phyloP scores from a whole-genome alignment of 2,888 invertebrate genomes.

The Pseudeuparius sepicola region DNA sequence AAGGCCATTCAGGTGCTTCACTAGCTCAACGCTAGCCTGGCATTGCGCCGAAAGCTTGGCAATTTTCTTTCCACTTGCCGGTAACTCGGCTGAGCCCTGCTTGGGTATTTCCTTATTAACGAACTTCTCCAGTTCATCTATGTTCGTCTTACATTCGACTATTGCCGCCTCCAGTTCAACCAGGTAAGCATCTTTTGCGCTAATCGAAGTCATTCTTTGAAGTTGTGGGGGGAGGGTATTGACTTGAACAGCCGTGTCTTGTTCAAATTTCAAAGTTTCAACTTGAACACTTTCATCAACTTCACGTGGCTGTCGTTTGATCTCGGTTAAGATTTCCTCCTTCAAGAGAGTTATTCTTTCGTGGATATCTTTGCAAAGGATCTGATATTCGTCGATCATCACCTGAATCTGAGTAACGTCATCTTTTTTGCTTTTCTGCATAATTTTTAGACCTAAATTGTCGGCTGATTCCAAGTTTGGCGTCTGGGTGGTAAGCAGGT shows the following conservation, averaged over 20 bases:
- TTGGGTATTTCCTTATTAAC: conserved; percentile 50
- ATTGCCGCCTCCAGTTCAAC: conserved; percentile 67
- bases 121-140: conserved; percentile 56
- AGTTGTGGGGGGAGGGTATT: conserved; percentile 57
- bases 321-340: conserved; percentile 35
- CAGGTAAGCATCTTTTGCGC: conserved; percentile 73
- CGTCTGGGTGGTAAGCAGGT: conserved; percentile 45
- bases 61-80: conserved; percentile 58
- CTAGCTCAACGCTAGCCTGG: conserved; percentile 69
- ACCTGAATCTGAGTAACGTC: conserved; percentile 48
- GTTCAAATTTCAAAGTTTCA: conserved; percentile 65
- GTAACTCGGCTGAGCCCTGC: conserved; percentile 45
- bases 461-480: conserved; percentile 48
- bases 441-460: conserved; percentile 48
- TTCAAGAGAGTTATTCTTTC: conserved; percentile 42
- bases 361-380: conserved; percentile 52
- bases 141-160: conserved; percentile 55
- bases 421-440: conserved; percentile 46
- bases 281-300: conserved; percentile 56
- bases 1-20: conserved; percentile 67
- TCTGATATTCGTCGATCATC: conserved; percentile 56
- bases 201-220: conserved; percentile 56
- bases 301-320: conserved; percentile 35
- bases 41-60: conserved; percentile 69
- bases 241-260: conserved; percentile 71